These are phyloP conservation scores for Diadema setosum DNA, from an alignment of 35 echinoderm and acorn worm species.

Conservation along the genomic window DNA sequence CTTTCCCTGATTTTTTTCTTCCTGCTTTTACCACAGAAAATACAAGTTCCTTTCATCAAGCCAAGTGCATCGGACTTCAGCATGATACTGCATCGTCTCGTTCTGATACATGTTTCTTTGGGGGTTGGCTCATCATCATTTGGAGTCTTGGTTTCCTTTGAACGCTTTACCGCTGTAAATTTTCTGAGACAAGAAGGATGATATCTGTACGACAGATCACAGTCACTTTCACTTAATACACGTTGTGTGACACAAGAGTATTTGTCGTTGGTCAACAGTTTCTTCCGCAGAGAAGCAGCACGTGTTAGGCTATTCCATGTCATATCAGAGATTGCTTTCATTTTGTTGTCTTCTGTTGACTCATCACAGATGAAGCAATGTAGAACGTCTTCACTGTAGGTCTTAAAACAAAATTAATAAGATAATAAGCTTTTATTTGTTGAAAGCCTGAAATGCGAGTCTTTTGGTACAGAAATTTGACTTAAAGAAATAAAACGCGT, in stretches of 20 bases:
- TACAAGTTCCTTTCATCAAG: neutral
- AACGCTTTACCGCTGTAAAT: neutral
- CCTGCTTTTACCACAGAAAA: neutral
- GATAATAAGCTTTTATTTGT: neutral
- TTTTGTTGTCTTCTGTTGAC: neutral
- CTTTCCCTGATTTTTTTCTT: constrained; percentile 40
- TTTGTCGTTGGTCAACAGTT: neutral
- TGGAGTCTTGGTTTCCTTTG: neutral
- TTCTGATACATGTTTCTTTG: neutral
- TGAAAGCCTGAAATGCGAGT: neutral
- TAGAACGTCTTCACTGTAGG: neutral
- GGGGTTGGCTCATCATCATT: neutral
- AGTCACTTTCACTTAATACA: neutral
- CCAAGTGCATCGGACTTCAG: neutral
- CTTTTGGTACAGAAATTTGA: neutral
- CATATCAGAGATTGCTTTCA: neutral
- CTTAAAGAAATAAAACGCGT: neutral
- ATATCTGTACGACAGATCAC: neutral
- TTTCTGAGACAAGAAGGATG: neutral
- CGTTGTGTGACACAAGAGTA: neutral
- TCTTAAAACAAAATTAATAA: neutral
- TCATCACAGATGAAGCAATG: neutral
- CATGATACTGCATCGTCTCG: neutral
- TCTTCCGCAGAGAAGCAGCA: neutral
- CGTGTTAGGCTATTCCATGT: neutral